Percentiles rank a stretch among this genome's conserved stretches.
Conservation (phyloP, 2,113 vertebrate species). For the Esox niger region DNA sequence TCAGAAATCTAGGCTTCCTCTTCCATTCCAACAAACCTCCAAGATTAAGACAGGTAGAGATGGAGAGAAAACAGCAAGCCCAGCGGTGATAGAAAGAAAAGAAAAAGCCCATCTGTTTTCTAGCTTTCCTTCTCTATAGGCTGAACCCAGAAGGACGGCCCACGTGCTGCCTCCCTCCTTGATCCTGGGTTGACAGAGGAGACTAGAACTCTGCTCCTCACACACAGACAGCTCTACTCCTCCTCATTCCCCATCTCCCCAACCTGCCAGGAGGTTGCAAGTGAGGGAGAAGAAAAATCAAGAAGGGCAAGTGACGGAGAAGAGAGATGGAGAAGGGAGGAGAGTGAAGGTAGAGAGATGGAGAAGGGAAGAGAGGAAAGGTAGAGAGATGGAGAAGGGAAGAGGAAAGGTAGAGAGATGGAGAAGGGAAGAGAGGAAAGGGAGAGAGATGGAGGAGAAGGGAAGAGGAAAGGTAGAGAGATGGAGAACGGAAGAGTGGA, state of each 20-base stretch:
- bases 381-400: too few species aligned
- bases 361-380: too few species aligned
- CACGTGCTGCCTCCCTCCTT: slow-evolving; percentile 44
- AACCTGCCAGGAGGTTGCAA: slow-evolving; percentile 55
- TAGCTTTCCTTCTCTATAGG: slow-evolving; percentile 39
- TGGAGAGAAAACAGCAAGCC: slow-evolving; percentile 7
- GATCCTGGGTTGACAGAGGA: slow-evolving; percentile 64
- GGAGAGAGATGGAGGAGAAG: too few species aligned
- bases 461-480: too few species aligned
- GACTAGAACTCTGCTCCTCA: slow-evolving; percentile 47
- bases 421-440: too few species aligned
- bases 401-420: too few species aligned
- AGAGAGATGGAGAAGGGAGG: too few species aligned
- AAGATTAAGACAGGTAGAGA: not conserved
- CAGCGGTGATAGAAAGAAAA: slow-evolving; percentile 9
- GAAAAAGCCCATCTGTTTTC: slow-evolving; percentile 53
- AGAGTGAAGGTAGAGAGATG: too few species aligned
- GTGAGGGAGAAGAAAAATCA: too few species aligned
- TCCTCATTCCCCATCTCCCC: slow-evolving; percentile 37
- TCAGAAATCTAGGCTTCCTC: not conserved
- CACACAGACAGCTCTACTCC: slow-evolving; percentile 39
- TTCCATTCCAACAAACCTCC: not conserved
- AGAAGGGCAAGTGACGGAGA: too few species aligned
- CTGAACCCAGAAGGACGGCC: slow-evolving; percentile 58
- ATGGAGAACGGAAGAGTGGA: too few species aligned